phyloP scores from a whole-genome alignment of 2,888 invertebrate genomes.

The Pantelozetes paolii region DNA sequence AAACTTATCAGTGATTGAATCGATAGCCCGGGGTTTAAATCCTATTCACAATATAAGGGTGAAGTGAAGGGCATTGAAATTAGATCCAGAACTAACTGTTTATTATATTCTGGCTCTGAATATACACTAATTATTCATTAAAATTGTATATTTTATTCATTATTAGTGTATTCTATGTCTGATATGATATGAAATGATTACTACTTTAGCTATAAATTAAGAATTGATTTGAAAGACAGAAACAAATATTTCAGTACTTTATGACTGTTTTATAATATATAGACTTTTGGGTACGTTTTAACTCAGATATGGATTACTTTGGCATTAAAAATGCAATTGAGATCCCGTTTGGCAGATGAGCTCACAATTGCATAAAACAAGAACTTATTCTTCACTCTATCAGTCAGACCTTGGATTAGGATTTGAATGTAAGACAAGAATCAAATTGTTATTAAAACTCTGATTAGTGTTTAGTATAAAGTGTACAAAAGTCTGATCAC shows the following conservation, averaged over 20 bases:
- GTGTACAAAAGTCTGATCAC: too few relatives aligned
- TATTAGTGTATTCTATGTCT: neutral
- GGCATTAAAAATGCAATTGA: neutral
- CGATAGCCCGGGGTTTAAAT: neutral
- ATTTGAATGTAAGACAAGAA: neutral
- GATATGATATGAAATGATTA: too few relatives aligned
- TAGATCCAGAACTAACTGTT: slow-evolving; percentile 2
- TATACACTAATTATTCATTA: neutral
- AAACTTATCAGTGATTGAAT: slow-evolving; percentile 14
- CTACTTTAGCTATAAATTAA: neutral
- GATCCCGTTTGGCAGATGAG: neutral
- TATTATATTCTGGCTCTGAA: neutral
- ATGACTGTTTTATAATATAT: too few relatives aligned
- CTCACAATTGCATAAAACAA: slow-evolving; percentile 12
- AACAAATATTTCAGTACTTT: neutral
- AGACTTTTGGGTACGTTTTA: neutral
- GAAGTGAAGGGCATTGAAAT: slow-evolving; percentile 17
- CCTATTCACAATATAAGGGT: neutral
- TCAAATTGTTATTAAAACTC: neutral
- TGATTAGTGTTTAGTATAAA: too few relatives aligned
- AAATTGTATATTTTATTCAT: too few relatives aligned
- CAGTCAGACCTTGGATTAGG: neutral
- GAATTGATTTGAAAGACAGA: slow-evolving; percentile 8
- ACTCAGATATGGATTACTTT: neutral
- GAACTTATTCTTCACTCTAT: neutral